These are phyloP conservation scores for Parnassius smintheus DNA, from an alignment of 2,888 invertebrate genomes.

Conservation along the genomic window DNA sequence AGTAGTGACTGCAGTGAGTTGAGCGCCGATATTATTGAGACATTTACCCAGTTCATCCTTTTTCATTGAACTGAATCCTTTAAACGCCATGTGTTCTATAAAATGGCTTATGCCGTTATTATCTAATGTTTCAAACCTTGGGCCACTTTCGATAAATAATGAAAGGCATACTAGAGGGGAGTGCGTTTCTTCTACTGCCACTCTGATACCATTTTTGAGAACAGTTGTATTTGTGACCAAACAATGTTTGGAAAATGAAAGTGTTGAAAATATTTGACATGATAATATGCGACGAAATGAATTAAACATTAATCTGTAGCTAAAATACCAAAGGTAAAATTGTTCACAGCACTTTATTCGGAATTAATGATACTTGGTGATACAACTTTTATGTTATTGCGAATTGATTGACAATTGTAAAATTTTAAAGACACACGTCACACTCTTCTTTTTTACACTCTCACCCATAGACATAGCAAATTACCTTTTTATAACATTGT, in stretches of 20 bases:
- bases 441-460: too few relatives aligned
- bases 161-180: slow-evolving; percentile 48
- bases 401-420: not conserved
- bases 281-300: not conserved
- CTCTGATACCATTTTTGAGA: slow-evolving; percentile 53
- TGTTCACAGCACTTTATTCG: too few relatives aligned
- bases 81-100: slow-evolving; percentile 62
- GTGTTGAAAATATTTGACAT: not conserved
- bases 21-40: slow-evolving; percentile 39
- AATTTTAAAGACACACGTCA: not conserved
- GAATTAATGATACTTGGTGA: too few relatives aligned
- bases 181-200: slow-evolving; percentile 49
- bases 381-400: too few relatives aligned
- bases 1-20: slow-evolving; percentile 46
- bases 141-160: slow-evolving; percentile 52
- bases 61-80: slow-evolving; percentile 43
- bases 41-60: slow-evolving; percentile 38
- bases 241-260: not conserved
- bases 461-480: too few relatives aligned
- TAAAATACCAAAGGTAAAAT: too few relatives aligned
- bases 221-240: slow-evolving; percentile 28
- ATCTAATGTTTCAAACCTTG: slow-evolving; percentile 52
- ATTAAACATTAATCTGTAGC: slow-evolving; percentile 5
- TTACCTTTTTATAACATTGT: too few relatives aligned
- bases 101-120: slow-evolving; percentile 63